phyloP scores from a whole-genome alignment of 2,888 invertebrate genomes.

The Acanthococcus lagerstroemiae region DNA sequence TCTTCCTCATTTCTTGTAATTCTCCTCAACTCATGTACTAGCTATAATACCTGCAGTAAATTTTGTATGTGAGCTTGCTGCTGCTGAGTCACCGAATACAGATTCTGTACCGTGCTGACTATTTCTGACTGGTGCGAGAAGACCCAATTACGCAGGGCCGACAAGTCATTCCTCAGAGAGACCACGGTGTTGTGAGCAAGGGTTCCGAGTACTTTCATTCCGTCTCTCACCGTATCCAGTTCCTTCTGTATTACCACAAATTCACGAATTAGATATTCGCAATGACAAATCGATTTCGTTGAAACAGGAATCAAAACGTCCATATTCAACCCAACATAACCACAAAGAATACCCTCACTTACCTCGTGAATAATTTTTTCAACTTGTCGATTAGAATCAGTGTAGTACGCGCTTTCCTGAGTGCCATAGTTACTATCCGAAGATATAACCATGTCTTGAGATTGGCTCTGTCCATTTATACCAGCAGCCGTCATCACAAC shows the following conservation, averaged over 20 bases:
- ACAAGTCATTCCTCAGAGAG: conserved; percentile 16
- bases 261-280: neutral
- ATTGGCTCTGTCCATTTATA: neutral
- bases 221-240: conserved; percentile 11
- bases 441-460: conserved; percentile 4
- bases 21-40: no score
- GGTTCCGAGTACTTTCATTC: conserved; percentile 19
- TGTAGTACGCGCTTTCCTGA: neutral
- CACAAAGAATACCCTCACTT: no score
- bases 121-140: conserved; percentile 16
- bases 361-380: conserved; percentile 11
- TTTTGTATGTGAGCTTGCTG: conserved; percentile 5
- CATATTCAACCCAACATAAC: no score
- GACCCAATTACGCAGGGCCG: conserved; percentile 7
- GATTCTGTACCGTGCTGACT: neutral
- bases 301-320: neutral
- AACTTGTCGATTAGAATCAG: neutral
- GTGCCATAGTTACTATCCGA: neutral
- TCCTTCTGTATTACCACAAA: conserved; percentile 4
- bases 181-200: conserved; percentile 21
- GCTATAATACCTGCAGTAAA: conserved; percentile 1
- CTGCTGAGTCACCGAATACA: conserved; percentile 25
- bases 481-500: neutral
- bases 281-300: neutral
- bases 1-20: no score